Percentiles rank a stretch among this genome's conserved stretches.
These are phyloP conservation scores for Rattus rattus DNA, from an alignment of 2,113 vertebrate species.

Conservation along the genomic window DNA sequence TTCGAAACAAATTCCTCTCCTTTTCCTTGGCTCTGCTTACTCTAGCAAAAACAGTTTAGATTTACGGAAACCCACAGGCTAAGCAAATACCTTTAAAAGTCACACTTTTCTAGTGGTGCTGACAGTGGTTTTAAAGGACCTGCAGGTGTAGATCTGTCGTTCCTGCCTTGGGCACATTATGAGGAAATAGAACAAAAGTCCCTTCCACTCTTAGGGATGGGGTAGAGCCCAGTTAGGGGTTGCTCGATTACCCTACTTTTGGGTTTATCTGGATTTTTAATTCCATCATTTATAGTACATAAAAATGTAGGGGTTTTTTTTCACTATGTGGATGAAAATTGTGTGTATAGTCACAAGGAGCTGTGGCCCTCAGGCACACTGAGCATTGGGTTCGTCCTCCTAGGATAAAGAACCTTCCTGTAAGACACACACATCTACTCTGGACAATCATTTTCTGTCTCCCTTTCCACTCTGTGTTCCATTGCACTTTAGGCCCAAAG, in stretches of 20 bases:
- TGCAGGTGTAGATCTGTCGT: not conserved
- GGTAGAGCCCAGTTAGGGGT: not conserved
- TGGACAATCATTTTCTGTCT: not conserved
- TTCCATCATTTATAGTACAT: slow-evolving; percentile 36
- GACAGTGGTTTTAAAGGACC: slow-evolving; percentile 41
- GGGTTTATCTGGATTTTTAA: not conserved
- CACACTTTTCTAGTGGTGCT: not conserved
- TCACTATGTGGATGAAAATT: not conserved
- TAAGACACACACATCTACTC: not conserved
- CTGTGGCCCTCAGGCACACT: not conserved
- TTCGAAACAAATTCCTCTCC: slow-evolving; percentile 59
- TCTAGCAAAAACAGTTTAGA: slow-evolving; percentile 63
- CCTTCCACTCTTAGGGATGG: not conserved
- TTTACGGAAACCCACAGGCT: slow-evolving; percentile 48
- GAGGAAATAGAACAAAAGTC: not conserved
- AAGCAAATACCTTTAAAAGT: slow-evolving; percentile 10
- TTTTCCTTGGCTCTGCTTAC: slow-evolving; percentile 55
- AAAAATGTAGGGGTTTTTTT: slow-evolving; percentile 56
- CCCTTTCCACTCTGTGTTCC: not conserved
- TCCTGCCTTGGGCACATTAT: not conserved
- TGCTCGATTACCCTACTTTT: slow-evolving; percentile 29
- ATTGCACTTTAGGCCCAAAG: slow-evolving; percentile 37
- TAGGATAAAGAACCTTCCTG: not conserved
- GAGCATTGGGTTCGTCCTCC: not conserved
- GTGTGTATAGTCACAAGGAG: not conserved